Conservation (phyloP, 2,113 vertebrate genomes). For the Salvator merianae region DNA sequence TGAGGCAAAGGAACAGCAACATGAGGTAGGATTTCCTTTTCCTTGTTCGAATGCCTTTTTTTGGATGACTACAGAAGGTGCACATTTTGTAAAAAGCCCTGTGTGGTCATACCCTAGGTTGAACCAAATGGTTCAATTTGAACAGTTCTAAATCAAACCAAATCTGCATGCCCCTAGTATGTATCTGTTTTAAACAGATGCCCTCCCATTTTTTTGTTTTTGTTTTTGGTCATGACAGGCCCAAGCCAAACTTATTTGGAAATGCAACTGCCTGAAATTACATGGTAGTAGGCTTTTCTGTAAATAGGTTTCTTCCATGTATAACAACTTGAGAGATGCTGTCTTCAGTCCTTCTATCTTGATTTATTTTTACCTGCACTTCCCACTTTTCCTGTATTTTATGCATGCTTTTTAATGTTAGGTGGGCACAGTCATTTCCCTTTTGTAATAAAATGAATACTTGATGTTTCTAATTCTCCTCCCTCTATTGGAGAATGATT, state of each 20-base stretch:
- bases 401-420: slow-evolving; percentile 37
- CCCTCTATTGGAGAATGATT: slow-evolving; percentile 24
- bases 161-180: no score
- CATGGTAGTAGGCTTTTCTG: slow-evolving; percentile 74
- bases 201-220: no score
- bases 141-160: no score
- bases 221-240: no score
- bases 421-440: slow-evolving; percentile 31
- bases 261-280: slow-evolving; percentile 81
- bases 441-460: neutral
- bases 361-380: neutral
- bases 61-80: no score
- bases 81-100: no score
- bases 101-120: no score
- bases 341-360: slow-evolving; percentile 43
- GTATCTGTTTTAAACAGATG: no score
- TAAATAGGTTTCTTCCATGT: slow-evolving; percentile 75
- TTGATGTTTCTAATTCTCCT: slow-evolving; percentile 12
- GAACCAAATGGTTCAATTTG: no score
- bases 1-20: no score
- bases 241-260: slow-evolving; percentile 75
- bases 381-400: neutral
- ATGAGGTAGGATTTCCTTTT: no score
- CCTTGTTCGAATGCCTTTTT: no score
- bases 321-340: slow-evolving; percentile 29